Evolutionary conservation across 2,113 vertebrate genomes (phyloP), one percentile per base, ranked within the genome.

Genomic region (Dascyllus trimaculatus): DNA sequence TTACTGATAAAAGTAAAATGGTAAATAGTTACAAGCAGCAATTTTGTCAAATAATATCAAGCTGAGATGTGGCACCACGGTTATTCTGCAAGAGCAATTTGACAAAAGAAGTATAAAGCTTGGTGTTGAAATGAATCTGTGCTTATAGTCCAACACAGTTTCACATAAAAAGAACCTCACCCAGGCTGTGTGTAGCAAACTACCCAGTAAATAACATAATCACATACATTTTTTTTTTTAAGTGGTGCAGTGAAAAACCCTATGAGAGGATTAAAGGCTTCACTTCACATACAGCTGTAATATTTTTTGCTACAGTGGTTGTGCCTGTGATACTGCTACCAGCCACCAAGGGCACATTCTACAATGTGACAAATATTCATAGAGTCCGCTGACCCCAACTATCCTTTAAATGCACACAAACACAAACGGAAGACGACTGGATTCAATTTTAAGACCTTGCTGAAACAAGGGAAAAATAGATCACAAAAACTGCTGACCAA

Each of bases 401-500:
- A 22, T 25, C 29, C 5, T 53, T n/a, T 56, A 21, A 18, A 46
- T 60, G 15, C 38, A 46, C 32, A 57, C 58, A 66, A 57, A 60
- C 29, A 24, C 22, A 72, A 11, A 29, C 19, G 3, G 9, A 59
- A 26, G 25, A 71, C 17, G 4, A 11, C 21, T 38, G 21, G 51
- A 54, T 71, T 81, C 1, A 21, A 75, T 64, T 81, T 59, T 5
- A 58, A 80, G 61, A 64, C 62, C 69, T 82, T 72, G 78, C 49
- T 63, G 24, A 18, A 64, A 38, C 51, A 63, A 64, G 4, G 0
- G 8, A 46, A 29, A 38, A 1, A 51, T 48, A 56, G 49, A 52
- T 57, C 0, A 38, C n/a, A 75, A 87, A 82, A 65, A 48, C 1
- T 77, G 75, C 80, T 82, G 78, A 85, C 65, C 46, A 70, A 71